Percentiles rank a stretch among this genome's conserved stretches.
Conservation (phyloP, 2,888 invertebrate species). For the Chaetoderma sp. region DNA sequence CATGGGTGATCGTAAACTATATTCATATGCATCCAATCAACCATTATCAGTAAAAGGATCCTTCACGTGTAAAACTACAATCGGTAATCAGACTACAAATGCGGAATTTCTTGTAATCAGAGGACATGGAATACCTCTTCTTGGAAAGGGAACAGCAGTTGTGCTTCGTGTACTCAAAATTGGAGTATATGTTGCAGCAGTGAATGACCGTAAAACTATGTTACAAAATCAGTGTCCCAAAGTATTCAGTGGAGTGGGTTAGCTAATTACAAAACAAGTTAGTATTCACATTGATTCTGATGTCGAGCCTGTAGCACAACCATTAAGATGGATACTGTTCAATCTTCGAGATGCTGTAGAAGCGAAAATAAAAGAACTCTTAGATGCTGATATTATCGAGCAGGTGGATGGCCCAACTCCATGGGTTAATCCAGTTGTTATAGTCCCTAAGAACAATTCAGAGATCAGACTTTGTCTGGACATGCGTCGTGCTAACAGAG, state of each 20-base stretch:
- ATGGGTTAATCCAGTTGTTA: slow-evolving; percentile 38
- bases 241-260: slow-evolving; percentile 25
- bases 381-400: slow-evolving; percentile 30
- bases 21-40: no score
- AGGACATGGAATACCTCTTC: no score
- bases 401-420: slow-evolving; percentile 40
- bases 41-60: no score
- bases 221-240: no score
- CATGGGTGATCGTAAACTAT: no score
- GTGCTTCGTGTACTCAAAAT: no score
- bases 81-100: no score
- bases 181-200: no score
- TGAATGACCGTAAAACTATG: no score
- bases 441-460: slow-evolving; percentile 35
- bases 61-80: no score
- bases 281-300: slow-evolving; percentile 28
- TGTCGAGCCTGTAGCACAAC: slow-evolving; percentile 28
- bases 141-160: no score
- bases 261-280: slow-evolving; percentile 23
- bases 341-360: slow-evolving; percentile 29
- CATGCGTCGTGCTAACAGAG: slow-evolving; percentile 43
- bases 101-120: no score
- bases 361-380: slow-evolving; percentile 26
- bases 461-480: slow-evolving; percentile 45
- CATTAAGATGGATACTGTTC: slow-evolving; percentile 28